Evolutionary conservation across 2,113 vertebrate species (phyloP).

Genomic region (Coregonus clupeaformis): DNA sequence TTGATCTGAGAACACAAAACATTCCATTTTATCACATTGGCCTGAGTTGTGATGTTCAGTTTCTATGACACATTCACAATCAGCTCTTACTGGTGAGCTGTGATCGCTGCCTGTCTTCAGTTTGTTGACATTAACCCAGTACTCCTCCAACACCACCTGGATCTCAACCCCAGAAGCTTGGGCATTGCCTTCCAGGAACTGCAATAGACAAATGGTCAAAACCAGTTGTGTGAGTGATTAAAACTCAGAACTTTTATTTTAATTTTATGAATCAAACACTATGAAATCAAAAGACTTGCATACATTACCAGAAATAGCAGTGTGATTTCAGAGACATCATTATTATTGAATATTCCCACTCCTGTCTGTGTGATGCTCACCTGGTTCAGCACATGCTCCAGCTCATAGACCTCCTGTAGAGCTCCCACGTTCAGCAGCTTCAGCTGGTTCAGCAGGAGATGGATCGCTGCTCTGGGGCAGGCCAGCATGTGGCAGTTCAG

Average conservation of each 20-base stretch:
- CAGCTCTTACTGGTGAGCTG: conserved; percentile 58
- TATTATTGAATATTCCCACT: background rate
- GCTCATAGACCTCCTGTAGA: conserved; percentile 82
- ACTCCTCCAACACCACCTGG: conserved; percentile 73
- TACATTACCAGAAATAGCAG: background rate
- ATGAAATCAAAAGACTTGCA: background rate
- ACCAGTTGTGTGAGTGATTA: background rate
- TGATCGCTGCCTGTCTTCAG: conserved; percentile 9
- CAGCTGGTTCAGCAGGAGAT: conserved; percentile 86
- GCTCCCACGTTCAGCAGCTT: conserved; percentile 82
- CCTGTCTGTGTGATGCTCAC: conserved; percentile 61
- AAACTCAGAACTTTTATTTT: too few species aligned
- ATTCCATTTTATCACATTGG: background rate
- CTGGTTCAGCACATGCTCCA: conserved; percentile 78
- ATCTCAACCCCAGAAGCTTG: conserved; percentile 79
- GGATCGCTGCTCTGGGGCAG: conserved; percentile 81
- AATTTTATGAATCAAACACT: background rate
- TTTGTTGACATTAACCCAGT: conserved; percentile 67
- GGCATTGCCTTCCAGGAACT: conserved; percentile 82
- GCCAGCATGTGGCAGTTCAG: conserved; percentile 85
- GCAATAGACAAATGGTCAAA: conserved; percentile 18
- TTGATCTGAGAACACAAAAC: conserved; percentile 77
- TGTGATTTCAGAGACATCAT: background rate
- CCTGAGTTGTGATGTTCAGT: background rate
- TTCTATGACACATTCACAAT: background rate